Percentiles rank a stretch among this genome's conserved stretches.
Evolutionary conservation across 2,797 vertebrate genomes (phyloP).

Genomic region (Furcifer pardalis): DNA sequence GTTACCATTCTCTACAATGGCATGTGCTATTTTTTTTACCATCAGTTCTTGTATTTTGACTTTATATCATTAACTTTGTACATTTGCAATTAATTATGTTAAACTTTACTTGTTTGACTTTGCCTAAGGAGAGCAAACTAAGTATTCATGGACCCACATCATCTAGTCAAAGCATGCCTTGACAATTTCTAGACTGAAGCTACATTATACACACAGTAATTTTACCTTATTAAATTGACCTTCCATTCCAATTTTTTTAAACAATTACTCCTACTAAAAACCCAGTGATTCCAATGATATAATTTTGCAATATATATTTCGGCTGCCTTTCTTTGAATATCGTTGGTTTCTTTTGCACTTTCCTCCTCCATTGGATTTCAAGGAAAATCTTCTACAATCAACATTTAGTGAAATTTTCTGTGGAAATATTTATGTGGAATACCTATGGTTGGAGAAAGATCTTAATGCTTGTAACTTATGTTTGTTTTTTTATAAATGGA

Average conservation of each 20-base stretch:
- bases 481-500: slow-evolving; percentile 60
- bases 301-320: slow-evolving; percentile 23
- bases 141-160: slow-evolving; percentile 30
- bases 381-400: slow-evolving; percentile 37
- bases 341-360: slow-evolving; percentile 23
- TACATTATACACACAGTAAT: neutral
- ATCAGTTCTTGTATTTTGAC: slow-evolving; percentile 51
- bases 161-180: slow-evolving; percentile 1
- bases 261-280: slow-evolving; percentile 53
- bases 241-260: slow-evolving; percentile 25
- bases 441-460: slow-evolving; percentile 38
- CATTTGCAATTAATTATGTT: slow-evolving; percentile 49
- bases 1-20: slow-evolving; percentile 41
- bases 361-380: slow-evolving; percentile 28
- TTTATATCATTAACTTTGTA: slow-evolving; percentile 45
- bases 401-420: slow-evolving; percentile 47
- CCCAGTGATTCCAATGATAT: slow-evolving; percentile 27
- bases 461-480: slow-evolving; percentile 52
- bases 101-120: slow-evolving; percentile 25
- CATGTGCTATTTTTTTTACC: slow-evolving; percentile 18
- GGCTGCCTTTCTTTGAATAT: slow-evolving; percentile 20
- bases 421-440: slow-evolving; percentile 39
- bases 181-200: slow-evolving; percentile 30
- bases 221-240: slow-evolving; percentile 28
- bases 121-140: slow-evolving; percentile 42